Conservation (phyloP, 2,797 vertebrate species). For the Helicolenus hilgendorfi region DNA sequence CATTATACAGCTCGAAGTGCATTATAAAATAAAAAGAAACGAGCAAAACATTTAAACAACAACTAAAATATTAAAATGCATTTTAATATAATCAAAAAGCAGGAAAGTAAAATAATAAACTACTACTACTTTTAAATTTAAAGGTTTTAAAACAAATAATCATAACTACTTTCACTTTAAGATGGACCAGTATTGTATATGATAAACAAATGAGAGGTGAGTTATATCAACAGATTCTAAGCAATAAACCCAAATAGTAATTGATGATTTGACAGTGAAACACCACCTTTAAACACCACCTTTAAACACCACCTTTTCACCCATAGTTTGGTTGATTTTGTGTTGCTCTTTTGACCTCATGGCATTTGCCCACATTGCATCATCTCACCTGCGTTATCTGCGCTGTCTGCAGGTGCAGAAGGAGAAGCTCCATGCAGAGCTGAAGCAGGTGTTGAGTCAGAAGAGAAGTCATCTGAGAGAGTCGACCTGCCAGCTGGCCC, state of each 20-base stretch:
- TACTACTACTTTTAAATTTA: neutral
- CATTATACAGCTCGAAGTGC: neutral
- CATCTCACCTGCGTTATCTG: neutral
- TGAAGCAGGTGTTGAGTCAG: conserved; percentile 92
- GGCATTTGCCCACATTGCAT: neutral
- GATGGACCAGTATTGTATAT: neutral
- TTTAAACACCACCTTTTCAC: neutral
- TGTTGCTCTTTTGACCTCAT: neutral
- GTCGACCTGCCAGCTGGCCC: conserved; percentile 76
- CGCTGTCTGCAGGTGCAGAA: conserved; percentile 87
- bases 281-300: neutral
- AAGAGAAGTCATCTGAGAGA: conserved; percentile 89
- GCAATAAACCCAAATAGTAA: neutral
- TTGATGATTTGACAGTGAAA: neutral
- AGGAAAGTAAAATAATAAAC: neutral
- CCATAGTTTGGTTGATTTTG: neutral
- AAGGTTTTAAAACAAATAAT: neutral
- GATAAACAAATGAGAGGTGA: neutral
- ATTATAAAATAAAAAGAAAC: neutral
- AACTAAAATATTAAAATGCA: neutral
- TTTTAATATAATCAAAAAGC: neutral
- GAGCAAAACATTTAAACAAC: neutral
- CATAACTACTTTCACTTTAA: neutral
- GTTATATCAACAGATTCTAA: neutral
- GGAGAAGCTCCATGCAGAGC: conserved; percentile 94